These are phyloP conservation scores for Panzeria rudis DNA, from an alignment of 2,888 invertebrate species.

Conservation along the genomic window DNA sequence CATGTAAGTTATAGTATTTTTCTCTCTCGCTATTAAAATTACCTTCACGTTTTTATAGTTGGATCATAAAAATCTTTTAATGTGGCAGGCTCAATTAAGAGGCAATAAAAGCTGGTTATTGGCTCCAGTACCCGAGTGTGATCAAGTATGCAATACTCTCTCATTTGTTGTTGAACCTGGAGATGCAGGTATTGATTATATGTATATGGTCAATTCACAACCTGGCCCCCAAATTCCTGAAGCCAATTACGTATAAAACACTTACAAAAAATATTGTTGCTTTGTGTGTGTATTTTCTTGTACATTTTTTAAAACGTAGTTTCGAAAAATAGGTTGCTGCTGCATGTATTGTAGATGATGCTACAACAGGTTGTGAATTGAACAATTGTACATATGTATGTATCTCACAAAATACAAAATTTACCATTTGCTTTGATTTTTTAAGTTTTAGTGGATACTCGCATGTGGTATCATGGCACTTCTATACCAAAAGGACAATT, in stretches of 20 bases:
- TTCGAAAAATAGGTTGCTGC: too few species aligned
- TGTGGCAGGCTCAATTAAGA: constrained; percentile 96
- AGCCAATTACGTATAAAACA: too few species aligned
- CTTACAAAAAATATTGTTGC: too few species aligned
- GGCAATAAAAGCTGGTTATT: constrained; percentile 94
- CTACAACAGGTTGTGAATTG: too few species aligned
- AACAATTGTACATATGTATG: too few species aligned
- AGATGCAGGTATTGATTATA: constrained; percentile 92
- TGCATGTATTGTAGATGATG: too few species aligned
- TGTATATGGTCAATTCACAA: too few species aligned
- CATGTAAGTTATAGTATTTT: constrained; percentile 86
- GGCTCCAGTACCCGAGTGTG: constrained; percentile 94
- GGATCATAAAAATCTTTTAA: constrained; percentile 94
- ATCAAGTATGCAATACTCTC: constrained; percentile 89
- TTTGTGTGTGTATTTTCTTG: too few species aligned
- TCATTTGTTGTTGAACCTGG: constrained; percentile 92
- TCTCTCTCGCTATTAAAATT: neutral
- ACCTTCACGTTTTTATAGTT: constrained; percentile 85
- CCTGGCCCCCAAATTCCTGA: too few species aligned
- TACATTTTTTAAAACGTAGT: too few species aligned
- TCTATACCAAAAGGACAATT: constrained; percentile 91
- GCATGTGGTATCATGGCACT: constrained; percentile 96
- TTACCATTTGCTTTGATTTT: too few species aligned
- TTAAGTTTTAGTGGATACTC: constrained; percentile 92
- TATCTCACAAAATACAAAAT: too few species aligned